Conservation (phyloP, 2,797 vertebrate species). For the Syngnathus acus region DNA sequence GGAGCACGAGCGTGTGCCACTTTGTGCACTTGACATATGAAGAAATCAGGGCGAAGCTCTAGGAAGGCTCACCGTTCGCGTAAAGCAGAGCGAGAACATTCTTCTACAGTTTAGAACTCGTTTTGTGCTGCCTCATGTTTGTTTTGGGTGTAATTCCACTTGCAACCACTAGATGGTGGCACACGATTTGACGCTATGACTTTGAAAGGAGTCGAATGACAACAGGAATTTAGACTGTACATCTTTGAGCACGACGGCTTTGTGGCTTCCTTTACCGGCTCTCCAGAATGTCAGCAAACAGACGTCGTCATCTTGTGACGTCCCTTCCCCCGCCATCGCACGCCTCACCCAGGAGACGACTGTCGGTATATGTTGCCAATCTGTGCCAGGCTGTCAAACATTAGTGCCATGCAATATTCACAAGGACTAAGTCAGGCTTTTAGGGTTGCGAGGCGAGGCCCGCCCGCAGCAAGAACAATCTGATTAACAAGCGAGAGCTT, state of each 20-base stretch:
- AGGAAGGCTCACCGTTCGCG: too few species aligned
- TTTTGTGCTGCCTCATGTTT: too few species aligned
- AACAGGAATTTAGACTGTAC: too few species aligned
- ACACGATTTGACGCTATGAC: too few species aligned
- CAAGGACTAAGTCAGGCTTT: constrained; percentile 69
- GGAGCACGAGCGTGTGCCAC: not conserved
- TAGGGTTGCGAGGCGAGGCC: constrained; percentile 59
- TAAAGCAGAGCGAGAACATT: too few species aligned
- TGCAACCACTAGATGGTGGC: too few species aligned
- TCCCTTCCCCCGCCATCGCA: constrained; percentile 15
- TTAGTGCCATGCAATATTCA: constrained; percentile 68
- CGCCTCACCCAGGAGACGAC: constrained; percentile 37
- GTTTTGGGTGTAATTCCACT: too few species aligned
- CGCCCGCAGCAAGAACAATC: constrained; percentile 60
- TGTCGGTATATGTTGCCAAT: constrained; percentile 40
- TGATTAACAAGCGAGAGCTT: constrained; percentile 45
- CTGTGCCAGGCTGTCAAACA: constrained; percentile 59
- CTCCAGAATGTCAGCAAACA: constrained; percentile 1
- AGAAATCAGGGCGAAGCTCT: not conserved
- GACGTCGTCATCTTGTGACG: constrained; percentile 2
- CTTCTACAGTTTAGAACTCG: too few species aligned
- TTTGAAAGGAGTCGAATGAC: too few species aligned
- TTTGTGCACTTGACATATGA: not conserved
- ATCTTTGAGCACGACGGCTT: not conserved
- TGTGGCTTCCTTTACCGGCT: not conserved